Base-by-base conservation (phyloP, 2,888 invertebrate species). In the Hirtodrosophila duncani region DNA sequence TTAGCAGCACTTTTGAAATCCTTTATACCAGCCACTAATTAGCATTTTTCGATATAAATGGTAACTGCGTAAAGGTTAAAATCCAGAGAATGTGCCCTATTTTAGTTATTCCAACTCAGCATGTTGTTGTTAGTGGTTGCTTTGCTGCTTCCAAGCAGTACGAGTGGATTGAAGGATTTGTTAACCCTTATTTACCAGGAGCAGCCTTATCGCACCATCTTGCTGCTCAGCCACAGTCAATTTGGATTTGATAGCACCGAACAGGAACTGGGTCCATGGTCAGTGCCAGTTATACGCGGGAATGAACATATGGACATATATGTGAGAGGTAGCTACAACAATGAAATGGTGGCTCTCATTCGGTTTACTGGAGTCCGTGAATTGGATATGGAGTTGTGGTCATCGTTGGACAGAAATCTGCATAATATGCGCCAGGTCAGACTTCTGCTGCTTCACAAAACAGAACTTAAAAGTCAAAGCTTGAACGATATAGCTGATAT, bases 381-480 rank as follows among this genome's bases (percentile, higher is more conserved):
- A 1, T 18, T 33, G 34, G 49, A 79, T 29, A 3, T 13, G 24
- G 44, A 60, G 9, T 10, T 65, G 21, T 79, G 71, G 68, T 50
- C 52, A 17, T 38, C 63, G 0, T 30, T 72, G 39, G 68, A 63
- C 6, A 17, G 7, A 9, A 65, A 55, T 51, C 51, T 80, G 2
- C 8, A 44, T 8, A 65, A 79, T 24, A 79, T 74, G 68, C 52
- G 79, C 0, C 57, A 71, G 5, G 41, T 52, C 4, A 34, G 77
- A 1, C 10, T 72, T 7, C 9, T 67, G 3, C 3, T 66, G n/a
- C 4, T 63, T 4, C 8, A 11, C 20, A 9, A 16, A 3, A 18
- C 9, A 4, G 7, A 13, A 43, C n/a, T 8, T 24, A 30, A 5
- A 2, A 14, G 2, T 8, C 5, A 6, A 14, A n/a, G 6, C 24